Conservation (phyloP, 1,140 invertebrate genomes). For the Drosophila virilis region DNA sequence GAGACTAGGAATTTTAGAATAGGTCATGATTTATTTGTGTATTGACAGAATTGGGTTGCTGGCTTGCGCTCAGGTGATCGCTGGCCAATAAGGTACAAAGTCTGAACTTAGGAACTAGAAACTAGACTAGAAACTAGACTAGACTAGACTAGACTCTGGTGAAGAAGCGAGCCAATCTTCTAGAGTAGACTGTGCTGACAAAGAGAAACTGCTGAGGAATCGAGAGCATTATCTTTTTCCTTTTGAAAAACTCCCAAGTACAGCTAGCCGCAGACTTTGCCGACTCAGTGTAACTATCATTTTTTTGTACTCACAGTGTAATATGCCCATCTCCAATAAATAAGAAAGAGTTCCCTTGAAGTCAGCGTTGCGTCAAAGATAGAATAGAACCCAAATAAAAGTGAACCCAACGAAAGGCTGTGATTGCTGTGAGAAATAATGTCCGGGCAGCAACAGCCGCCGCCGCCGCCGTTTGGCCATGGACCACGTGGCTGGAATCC, state of each 20-base stretch:
- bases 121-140: neutral
- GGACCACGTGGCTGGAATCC: conserved; percentile 84
- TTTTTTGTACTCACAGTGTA: conserved; percentile 52
- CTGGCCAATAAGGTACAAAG: conserved; percentile 42
- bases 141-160: neutral
- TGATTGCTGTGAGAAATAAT: conserved; percentile 69
- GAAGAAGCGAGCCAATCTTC: neutral
- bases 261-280: too few relatives aligned
- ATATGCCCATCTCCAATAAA: conserved; percentile 47
- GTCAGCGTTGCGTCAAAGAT: neutral
- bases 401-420: too few relatives aligned
- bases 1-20: conserved; percentile 46
- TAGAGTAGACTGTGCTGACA: too few relatives aligned
- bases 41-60: conserved; percentile 71
- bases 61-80: conserved; percentile 59
- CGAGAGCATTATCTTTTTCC: too few relatives aligned
- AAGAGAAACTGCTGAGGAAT: too few relatives aligned
- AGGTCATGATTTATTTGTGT: conserved; percentile 78
- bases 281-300: neutral
- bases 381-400: too few relatives aligned
- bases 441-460: conserved; percentile 85
- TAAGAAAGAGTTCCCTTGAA: conserved; percentile 10
- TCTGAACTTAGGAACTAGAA: neutral
- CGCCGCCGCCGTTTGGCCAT: conserved; percentile 85
- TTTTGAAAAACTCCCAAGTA: too few relatives aligned